phyloP scores from a whole-genome alignment of 1,140 invertebrate genomes.

The Bombus vancouverensis region DNA sequence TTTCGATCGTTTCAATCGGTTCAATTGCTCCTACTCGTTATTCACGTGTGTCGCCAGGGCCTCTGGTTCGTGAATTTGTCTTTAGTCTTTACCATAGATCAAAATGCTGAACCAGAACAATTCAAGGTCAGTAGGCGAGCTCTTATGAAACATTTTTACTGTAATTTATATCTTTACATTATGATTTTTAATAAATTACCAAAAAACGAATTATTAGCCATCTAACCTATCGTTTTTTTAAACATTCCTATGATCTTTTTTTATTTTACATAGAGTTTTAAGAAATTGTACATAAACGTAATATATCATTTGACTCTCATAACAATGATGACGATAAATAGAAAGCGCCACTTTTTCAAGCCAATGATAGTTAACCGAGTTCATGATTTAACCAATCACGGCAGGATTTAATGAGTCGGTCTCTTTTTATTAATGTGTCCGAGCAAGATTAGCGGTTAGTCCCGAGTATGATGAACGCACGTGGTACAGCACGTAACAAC shows the following conservation, averaged over 20 bases:
- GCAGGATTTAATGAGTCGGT: not conserved
- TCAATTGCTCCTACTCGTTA: not conserved
- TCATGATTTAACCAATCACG: not conserved
- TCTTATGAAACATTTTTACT: slow-evolving; percentile 28
- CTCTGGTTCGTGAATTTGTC: slow-evolving; percentile 18
- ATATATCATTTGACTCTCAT: not conserved
- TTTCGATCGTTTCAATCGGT: not conserved
- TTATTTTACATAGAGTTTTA: too few relatives aligned
- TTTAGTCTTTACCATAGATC: slow-evolving; percentile 11
- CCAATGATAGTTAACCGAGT: not conserved
- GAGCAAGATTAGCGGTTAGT: not conserved
- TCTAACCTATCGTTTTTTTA: too few relatives aligned
- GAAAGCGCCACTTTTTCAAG: not conserved
- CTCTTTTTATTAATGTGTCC: not conserved
- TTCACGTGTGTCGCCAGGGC: not conserved
- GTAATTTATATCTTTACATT: not conserved
- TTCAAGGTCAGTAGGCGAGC: slow-evolving; percentile 29
- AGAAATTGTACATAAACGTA: not conserved
- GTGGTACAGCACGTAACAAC: not conserved
- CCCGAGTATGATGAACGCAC: not conserved
- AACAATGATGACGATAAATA: too few relatives aligned
- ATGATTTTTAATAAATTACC: not conserved
- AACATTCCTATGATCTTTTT: not conserved
- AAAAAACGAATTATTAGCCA: not conserved
- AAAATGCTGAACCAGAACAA: slow-evolving; percentile 24